A percentile compares a stretch with the other conserved stretches of the same genome.
Conservation (phyloP, 2,888 invertebrate species). For the Bruchidius siliquastri region DNA sequence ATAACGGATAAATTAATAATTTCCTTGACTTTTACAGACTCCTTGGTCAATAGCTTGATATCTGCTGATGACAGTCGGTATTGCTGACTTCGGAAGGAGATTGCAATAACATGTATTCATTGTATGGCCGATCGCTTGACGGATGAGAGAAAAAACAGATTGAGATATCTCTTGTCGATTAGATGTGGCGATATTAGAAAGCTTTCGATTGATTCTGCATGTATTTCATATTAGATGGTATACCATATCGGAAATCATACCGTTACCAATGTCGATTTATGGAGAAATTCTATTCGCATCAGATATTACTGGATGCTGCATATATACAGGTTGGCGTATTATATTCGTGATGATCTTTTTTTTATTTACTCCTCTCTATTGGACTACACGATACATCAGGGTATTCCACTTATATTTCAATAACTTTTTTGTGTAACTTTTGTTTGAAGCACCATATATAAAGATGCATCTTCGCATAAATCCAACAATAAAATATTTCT, state of each 20-base stretch:
- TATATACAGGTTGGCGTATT: neutral
- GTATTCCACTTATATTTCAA: too few relatives aligned
- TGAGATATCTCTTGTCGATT: slow-evolving; percentile 19
- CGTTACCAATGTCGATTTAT: neutral
- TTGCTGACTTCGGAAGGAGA: neutral
- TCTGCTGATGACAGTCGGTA: too few relatives aligned
- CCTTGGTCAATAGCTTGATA: too few relatives aligned
- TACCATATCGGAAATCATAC: neutral
- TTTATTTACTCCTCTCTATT: too few relatives aligned
- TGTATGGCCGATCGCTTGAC: neutral
- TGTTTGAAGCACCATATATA: too few relatives aligned
- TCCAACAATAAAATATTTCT: too few relatives aligned
- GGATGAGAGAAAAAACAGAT: slow-evolving; percentile 11
- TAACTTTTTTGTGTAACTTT: too few relatives aligned
- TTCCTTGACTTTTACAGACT: too few relatives aligned
- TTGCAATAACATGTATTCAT: neutral
- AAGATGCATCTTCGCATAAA: too few relatives aligned
- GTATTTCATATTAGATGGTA: neutral
- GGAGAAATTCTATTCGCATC: neutral
- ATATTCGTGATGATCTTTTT: neutral
- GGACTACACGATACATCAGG: too few relatives aligned
- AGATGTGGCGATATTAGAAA: slow-evolving; percentile 23
- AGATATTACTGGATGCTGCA: neutral
- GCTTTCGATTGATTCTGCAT: slow-evolving; percentile 13
- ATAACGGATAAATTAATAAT: too few relatives aligned